Evolutionary conservation across 2,888 invertebrate genomes (phyloP).

Genomic region (Plebejus anna): DNA sequence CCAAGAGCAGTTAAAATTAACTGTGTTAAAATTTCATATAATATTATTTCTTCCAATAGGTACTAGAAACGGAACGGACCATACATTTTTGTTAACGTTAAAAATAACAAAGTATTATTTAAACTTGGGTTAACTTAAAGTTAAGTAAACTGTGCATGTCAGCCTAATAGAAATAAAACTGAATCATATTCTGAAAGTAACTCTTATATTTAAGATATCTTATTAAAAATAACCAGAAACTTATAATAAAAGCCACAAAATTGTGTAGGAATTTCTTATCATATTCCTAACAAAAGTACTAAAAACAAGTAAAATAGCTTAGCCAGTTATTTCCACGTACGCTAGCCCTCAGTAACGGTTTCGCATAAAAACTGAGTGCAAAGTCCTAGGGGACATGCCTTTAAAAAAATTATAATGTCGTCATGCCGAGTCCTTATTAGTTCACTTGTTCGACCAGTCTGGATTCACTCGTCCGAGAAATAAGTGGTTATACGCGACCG

Average conservation of each 20-base stretch:
- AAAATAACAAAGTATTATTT: too few species aligned
- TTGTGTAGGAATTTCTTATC: background rate
- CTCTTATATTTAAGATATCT: too few species aligned
- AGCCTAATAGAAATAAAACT: too few species aligned
- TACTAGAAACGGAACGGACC: too few species aligned
- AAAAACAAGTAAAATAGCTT: constrained; percentile 5
- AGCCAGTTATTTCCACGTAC: constrained; percentile 22
- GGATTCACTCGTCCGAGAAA: constrained; percentile 49
- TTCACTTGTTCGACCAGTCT: constrained; percentile 50
- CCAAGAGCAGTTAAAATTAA: background rate
- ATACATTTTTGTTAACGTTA: too few species aligned
- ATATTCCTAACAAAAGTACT: background rate
- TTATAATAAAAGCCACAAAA: background rate
- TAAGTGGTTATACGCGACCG: constrained; percentile 40
- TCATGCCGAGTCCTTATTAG: constrained; percentile 66
- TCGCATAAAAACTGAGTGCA: constrained; percentile 52
- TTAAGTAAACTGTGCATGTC: too few species aligned
- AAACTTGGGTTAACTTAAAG: too few species aligned
- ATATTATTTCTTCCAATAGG: too few species aligned
- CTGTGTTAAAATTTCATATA: background rate
- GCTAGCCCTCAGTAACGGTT: constrained; percentile 36
- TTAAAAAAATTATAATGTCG: constrained; percentile 59
- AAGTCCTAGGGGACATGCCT: constrained; percentile 53
- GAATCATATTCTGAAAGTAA: too few species aligned
- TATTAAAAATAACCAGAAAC: background rate